Evolutionary conservation across 2,888 invertebrate species (phyloP), one percentile per base, ranked within the genome.

Genomic region (Stomorhina lunata): DNA sequence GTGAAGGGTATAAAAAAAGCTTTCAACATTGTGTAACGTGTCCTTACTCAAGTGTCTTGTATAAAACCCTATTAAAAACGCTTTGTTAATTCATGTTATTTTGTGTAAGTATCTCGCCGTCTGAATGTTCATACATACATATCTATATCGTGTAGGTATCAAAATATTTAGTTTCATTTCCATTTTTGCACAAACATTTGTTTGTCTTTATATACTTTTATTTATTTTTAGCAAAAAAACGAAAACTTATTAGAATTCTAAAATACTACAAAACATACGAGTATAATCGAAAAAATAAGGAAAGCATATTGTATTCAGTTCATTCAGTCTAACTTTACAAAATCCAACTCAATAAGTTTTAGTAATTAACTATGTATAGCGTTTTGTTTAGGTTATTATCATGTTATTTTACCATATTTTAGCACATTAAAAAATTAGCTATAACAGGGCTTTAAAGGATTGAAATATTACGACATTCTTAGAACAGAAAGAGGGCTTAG

Each of bases 161-260:
- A 34, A 6, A 43, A 73, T 29, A 53, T 50, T 53, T 27, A 17
- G 25, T 25, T 63, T 61, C 32, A 63, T 78, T 78, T 78, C 77
- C 77, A 63, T 55, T 78, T 63, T 17, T 4, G 53, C 59, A 43
- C 27, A 61, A 61, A 43, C 20, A 10, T 43, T 34, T 17, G 10
- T 9, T 55, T 6, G 15, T 4, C 48, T 27, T 20, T 20, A 37
- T 27, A 34, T 20, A 27, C 12, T 59, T 25, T 48, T n/a, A 10
- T 59, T 76, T 50, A 40, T 37, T 29, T 65, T 59, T 34, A 48
- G 32, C 22, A 4, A 43, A n/a, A n/a, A n/a, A n/a, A n/a, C n/a
- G n/a, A n/a, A n/a, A 50, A 50, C 27, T 15, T 22, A 37, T 32
- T 48, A 59, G 34, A 43, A 45, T 43, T 20, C 3, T 37, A n/a